Evolutionary conservation across 2,113 vertebrate species (phyloP), one percentile per base, ranked within the genome.

Genomic region (Dipodomys spectabilis): DNA sequence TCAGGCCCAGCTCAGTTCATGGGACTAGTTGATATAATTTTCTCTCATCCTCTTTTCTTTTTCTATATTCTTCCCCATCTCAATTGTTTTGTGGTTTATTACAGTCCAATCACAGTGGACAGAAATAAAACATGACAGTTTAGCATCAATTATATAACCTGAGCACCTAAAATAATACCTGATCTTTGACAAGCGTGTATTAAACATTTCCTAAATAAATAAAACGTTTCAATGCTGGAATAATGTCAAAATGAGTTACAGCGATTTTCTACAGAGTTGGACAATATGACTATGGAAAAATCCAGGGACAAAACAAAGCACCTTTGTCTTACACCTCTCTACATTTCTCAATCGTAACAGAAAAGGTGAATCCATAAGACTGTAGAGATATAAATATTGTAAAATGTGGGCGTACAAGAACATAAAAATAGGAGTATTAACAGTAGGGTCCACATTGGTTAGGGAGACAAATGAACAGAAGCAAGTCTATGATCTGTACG

Each of bases 171-270:
- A 85, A 84, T 16, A 39, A 9, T 74, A 2, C 18, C 7, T 57
- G 44, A 27, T 72, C 2, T 13, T 53, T 74, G 49, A 3, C 7
- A n/a, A 64, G 9, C 57, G 3, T n/a, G 53, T 67, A 84, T 49
- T 35, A 86, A 91, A 88, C 16, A 82, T 91, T 65, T 77, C 1
- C 18, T 83, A 93, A 94, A 78, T 45, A 88, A 44, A 35, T 71
- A 57, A 49, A 72, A 73, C 62, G 2, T 78, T 82, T 94, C 25
- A 86, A 9, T 49, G 1, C 30, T 84, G 5, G 6, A 87, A 74
- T 82, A 30, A n/a, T 67, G 49, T 35, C 10, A 89, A 81, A 82
- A 35, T n/a, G 6, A 32, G 82, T 62, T 88, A 28, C 0, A 57
- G 25, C 28, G 7, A 35, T 78, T 90, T 71, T 69, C 68, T 28